Evolutionary conservation across 2,888 invertebrate genomes (phyloP).

Genomic region (Magallana nippona): DNA sequence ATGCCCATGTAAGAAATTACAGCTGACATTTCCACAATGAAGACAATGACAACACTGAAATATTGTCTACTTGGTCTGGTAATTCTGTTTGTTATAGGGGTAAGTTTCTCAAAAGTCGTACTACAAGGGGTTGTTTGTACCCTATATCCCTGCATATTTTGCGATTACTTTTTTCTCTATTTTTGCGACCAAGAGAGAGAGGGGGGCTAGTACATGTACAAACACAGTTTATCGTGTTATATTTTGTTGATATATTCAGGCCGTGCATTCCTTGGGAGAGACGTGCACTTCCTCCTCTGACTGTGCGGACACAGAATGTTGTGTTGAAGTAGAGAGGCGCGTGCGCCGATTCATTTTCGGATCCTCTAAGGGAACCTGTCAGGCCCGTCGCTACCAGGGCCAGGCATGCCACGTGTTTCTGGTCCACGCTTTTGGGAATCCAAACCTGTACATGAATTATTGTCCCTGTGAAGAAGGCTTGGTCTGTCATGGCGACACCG

Average conservation of each 20-base stretch:
- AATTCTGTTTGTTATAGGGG: neutral
- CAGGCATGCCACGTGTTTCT: slow-evolving; percentile 57
- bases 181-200: no score
- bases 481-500: slow-evolving; percentile 53
- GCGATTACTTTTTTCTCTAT: no score
- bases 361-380: slow-evolving; percentile 54
- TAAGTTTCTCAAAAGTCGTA: neutral
- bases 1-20: neutral
- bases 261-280: neutral
- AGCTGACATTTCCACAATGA: neutral
- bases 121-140: neutral
- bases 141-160: no score
- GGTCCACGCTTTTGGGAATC: slow-evolving; percentile 47
- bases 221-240: neutral
- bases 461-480: slow-evolving; percentile 55
- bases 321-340: slow-evolving; percentile 54
- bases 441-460: slow-evolving; percentile 54
- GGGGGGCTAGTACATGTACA: neutral
- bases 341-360: slow-evolving; percentile 55
- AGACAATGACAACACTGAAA: neutral
- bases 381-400: slow-evolving; percentile 55
- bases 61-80: neutral
- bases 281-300: slow-evolving; percentile 53
- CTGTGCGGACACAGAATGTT: slow-evolving; percentile 57
- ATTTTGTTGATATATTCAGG: slow-evolving; percentile 12